Evolutionary conservation across 2,797 vertebrate genomes (phyloP).

Genomic region (Bufotes viridis): DNA sequence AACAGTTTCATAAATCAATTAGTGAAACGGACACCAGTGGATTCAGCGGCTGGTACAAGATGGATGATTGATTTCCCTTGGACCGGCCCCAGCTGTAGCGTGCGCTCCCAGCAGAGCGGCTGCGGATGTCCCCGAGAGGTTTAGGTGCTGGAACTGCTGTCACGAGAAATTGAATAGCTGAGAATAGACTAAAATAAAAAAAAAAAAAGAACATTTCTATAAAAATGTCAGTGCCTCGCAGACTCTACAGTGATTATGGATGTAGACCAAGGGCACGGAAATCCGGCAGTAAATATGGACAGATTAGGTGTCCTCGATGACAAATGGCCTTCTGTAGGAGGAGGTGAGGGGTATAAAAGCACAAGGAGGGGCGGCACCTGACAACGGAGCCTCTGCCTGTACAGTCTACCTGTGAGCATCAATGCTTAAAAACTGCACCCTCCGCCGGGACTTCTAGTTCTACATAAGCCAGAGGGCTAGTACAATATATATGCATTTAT

Average conservation of each 20-base stretch:
- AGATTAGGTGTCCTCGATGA: conserved; percentile 16
- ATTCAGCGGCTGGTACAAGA: neutral
- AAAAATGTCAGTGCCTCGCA: conserved; percentile 30
- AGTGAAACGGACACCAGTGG: neutral
- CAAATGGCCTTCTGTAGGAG: conserved; percentile 18
- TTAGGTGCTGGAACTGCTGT: conserved; percentile 10
- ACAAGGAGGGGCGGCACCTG: neutral
- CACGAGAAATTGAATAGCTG: conserved; percentile 25
- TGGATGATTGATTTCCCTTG: conserved; percentile 42
- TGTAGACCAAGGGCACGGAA: conserved; percentile 25
- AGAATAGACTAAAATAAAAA: neutral
- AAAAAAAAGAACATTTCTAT: conserved; percentile 33
- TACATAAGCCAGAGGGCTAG: neutral
- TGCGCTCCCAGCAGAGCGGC: conserved; percentile 24
- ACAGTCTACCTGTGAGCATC: neutral
- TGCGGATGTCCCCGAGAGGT: conserved; percentile 31
- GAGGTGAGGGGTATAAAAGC: neutral
- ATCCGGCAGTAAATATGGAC: conserved; percentile 25
- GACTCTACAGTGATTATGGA: conserved; percentile 14
- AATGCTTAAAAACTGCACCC: neutral
- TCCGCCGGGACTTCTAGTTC: neutral
- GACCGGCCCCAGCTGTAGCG: conserved; percentile 37
- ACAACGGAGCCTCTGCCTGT: neutral
- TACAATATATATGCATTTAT: neutral
- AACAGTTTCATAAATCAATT: conserved; percentile 31